Conservation (phyloP, 2,888 invertebrate genomes). For the Rhagophthalmus giganteus region DNA sequence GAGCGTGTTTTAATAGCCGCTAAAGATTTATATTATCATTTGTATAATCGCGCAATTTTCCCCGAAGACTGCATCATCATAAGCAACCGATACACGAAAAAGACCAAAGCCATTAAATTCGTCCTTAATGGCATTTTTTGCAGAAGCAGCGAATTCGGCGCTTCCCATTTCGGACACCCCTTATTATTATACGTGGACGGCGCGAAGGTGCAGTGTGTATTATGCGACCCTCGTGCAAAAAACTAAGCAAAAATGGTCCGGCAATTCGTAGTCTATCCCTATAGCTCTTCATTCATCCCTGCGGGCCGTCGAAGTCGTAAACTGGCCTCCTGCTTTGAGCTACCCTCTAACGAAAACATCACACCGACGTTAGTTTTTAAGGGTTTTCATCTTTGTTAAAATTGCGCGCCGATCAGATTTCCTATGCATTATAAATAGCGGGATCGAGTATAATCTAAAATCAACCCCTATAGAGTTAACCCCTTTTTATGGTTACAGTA, state of each 20-base stretch:
- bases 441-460: background rate
- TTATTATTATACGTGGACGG: constrained; percentile 46
- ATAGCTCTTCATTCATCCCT: constrained; percentile 54
- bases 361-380: constrained; percentile 46
- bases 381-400: constrained; percentile 36
- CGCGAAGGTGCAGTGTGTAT: constrained; percentile 46
- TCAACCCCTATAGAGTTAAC: background rate
- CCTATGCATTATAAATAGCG: constrained; percentile 3
- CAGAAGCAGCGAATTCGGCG: constrained; percentile 22
- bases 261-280: constrained; percentile 54
- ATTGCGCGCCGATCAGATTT: constrained; percentile 12
- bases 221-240: constrained; percentile 48
- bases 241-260: constrained; percentile 52
- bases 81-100: constrained; percentile 17
- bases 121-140: constrained; percentile 25
- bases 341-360: constrained; percentile 47
- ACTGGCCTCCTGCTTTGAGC: constrained; percentile 42
- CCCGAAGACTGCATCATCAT: constrained; percentile 16
- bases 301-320: constrained; percentile 51
- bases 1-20: background rate
- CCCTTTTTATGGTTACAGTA: constrained; percentile 3
- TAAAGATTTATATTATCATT: constrained; percentile 16
- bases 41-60: constrained; percentile 20
- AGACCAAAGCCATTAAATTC: constrained; percentile 23
- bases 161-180: constrained; percentile 28